Conservation (phyloP, 2,797 vertebrate species). For the Gambusia yucatana region DNA sequence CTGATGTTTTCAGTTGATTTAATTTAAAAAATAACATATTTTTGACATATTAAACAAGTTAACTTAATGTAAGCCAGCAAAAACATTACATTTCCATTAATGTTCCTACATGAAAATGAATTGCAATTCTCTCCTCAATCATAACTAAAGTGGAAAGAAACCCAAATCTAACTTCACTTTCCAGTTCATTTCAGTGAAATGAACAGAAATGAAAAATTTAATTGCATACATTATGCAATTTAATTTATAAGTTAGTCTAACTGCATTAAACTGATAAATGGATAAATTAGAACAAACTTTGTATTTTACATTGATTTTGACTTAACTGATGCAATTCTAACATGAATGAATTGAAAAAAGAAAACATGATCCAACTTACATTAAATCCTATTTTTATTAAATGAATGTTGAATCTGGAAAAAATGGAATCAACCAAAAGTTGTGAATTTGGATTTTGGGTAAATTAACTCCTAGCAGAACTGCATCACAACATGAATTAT, state of each 20-base stretch:
- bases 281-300: background rate
- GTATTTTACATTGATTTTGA: background rate
- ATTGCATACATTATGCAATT: background rate
- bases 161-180: background rate
- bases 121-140: background rate
- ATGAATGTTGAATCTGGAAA: too few species aligned
- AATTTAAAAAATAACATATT: background rate
- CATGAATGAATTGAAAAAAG: too few species aligned
- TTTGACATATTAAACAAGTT: background rate
- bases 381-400: too few species aligned
- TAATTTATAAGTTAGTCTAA: background rate
- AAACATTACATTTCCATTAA: background rate
- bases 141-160: background rate
- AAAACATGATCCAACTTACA: too few species aligned
- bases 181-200: background rate
- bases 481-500: too few species aligned
- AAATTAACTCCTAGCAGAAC: too few species aligned
- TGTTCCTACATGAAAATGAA: background rate
- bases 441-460: too few species aligned
- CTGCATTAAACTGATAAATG: background rate
- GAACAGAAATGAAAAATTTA: background rate
- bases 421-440: too few species aligned
- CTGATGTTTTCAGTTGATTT: background rate
- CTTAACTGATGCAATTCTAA: too few species aligned
- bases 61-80: background rate